Conservation (phyloP, 2,888 invertebrate genomes). For the Scaptomyza caliginosa region DNA sequence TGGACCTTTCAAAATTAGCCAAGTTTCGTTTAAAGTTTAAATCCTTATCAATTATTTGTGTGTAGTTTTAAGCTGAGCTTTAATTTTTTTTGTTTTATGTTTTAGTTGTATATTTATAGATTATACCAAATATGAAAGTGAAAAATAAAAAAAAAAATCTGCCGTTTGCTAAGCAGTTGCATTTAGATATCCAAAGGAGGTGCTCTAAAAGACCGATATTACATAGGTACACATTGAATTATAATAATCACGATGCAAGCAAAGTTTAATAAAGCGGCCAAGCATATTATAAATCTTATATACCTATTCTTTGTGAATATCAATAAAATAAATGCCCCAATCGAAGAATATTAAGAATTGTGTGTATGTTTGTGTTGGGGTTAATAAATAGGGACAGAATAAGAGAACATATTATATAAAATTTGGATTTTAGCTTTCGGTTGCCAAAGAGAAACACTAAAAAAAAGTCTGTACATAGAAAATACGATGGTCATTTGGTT, state of each 20-base stretch:
- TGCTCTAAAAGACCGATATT: constrained; percentile 34
- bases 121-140: constrained; percentile 18
- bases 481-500: constrained; percentile 62
- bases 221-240: constrained; percentile 11
- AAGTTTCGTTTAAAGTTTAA: constrained; percentile 27
- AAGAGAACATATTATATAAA: too few relatives aligned
- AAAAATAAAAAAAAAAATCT: constrained; percentile 1
- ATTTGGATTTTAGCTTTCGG: constrained; percentile 14
- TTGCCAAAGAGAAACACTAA: constrained; percentile 34
- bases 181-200: constrained; percentile 23
- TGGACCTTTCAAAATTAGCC: constrained; percentile 69
- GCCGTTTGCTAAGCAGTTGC: neutral
- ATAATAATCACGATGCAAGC: constrained; percentile 40
- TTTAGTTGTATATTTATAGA: neutral
- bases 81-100: constrained; percentile 12
- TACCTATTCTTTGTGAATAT: constrained; percentile 25
- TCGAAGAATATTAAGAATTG: neutral
- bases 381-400: constrained; percentile 2
- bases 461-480: constrained; percentile 29
- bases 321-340: constrained; percentile 20
- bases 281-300: constrained; percentile 25
- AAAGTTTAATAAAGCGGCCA: constrained; percentile 31
- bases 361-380: neutral
- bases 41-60: constrained; percentile 40
- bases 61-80: constrained; percentile 50